Conservation (phyloP, 2,888 invertebrate species). For the Eristalinus sepulchralis region DNA sequence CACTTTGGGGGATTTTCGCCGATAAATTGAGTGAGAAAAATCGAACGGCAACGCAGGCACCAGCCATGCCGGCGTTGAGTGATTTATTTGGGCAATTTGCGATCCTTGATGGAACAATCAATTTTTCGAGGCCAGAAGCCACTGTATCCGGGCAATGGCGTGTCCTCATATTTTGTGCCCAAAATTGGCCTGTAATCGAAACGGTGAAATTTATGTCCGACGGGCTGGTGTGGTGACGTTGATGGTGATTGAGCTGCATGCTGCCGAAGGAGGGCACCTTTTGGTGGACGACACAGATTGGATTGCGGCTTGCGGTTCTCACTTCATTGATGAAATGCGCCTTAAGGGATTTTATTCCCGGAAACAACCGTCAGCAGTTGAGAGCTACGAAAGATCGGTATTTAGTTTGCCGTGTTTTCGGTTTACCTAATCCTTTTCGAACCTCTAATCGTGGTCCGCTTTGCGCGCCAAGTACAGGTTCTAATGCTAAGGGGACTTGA, state of each 20-base stretch:
- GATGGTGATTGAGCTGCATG: slow-evolving; percentile 14
- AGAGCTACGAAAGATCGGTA: too few relatives aligned
- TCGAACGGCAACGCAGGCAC: slow-evolving; percentile 43
- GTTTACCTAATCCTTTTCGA: too few relatives aligned
- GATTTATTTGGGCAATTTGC: slow-evolving; percentile 52
- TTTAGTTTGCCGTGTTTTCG: too few relatives aligned
- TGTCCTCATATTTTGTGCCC: background rate
- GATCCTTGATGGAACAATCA: slow-evolving; percentile 62
- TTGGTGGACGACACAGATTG: background rate
- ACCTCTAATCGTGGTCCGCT: too few relatives aligned
- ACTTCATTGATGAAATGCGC: background rate
- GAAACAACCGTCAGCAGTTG: too few relatives aligned
- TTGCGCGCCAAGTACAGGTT: too few relatives aligned
- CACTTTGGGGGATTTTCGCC: slow-evolving; percentile 36
- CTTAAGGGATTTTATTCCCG: too few relatives aligned
- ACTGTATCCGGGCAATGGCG: background rate
- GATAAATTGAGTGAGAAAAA: slow-evolving; percentile 56
- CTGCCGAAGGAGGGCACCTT: background rate
- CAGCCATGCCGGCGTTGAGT: background rate
- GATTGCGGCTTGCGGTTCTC: background rate
- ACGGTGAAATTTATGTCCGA: slow-evolving; percentile 30
- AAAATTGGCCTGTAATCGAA: slow-evolving; percentile 32
- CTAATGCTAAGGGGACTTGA: too few relatives aligned
- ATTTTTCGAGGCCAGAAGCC: slow-evolving; percentile 31
- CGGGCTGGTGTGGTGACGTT: slow-evolving; percentile 15